phyloP scores from a whole-genome alignment of 2,888 invertebrate species.

The Chorisops tibialis region DNA sequence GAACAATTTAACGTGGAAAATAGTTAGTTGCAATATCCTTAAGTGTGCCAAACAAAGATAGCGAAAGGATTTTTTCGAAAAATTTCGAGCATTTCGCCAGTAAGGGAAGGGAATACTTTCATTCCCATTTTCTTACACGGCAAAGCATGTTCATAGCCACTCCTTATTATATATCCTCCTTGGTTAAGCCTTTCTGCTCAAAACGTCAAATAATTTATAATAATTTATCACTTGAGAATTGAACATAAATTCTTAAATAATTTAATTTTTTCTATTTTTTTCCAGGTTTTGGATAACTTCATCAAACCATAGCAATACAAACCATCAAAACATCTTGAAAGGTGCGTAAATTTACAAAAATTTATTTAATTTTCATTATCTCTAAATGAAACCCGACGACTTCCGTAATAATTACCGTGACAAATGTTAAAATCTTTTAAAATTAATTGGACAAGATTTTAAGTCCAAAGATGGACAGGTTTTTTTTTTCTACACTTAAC shows the following conservation, averaged over 20 bases:
- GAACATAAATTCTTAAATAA: not conserved
- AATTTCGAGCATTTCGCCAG: no score
- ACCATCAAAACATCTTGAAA: conserved; percentile 7
- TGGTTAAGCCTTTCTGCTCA: no score
- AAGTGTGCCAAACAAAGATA: no score
- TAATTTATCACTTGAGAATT: not conserved
- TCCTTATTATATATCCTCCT: no score
- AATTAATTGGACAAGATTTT: not conserved
- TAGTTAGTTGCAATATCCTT: no score
- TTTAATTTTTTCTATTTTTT: not conserved
- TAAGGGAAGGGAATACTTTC: no score
- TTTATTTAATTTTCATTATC: not conserved
- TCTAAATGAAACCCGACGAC: not conserved
- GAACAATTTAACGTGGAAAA: no score
- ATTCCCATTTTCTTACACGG: no score
- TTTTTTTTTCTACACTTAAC: not conserved
- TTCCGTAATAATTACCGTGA: conserved; percentile 4
- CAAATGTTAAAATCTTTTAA: not conserved
- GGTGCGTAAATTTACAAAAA: not conserved
- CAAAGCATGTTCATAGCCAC: no score
- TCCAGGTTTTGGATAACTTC: not conserved
- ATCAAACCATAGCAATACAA: not conserved
- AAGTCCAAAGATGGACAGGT: not conserved
- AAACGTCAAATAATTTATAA: no score
- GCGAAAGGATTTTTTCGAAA: no score